Evolutionary conservation across 1,140 invertebrate species (phyloP).

Genomic region (Drosophila pachea): DNA sequence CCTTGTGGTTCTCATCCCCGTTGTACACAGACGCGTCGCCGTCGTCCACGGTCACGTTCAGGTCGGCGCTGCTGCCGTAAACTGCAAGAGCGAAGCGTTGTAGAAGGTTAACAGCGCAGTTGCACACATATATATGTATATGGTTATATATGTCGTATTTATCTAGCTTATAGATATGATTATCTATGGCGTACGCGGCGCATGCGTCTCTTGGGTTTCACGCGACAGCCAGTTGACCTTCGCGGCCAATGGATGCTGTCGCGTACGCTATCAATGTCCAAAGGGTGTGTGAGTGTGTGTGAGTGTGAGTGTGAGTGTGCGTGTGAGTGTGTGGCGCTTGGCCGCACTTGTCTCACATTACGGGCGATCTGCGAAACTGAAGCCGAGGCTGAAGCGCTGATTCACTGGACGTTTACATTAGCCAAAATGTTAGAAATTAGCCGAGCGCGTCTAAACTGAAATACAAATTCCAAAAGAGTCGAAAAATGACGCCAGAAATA

Average conservation of each 20-base stretch:
- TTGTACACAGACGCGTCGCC: conserved; percentile 90
- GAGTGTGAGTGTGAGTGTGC: no score
- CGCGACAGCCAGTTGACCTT: conserved; percentile 43
- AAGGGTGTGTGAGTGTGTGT: background rate
- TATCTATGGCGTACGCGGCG: background rate
- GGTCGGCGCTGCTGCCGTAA: conserved; percentile 78
- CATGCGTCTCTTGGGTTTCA: conserved; percentile 28
- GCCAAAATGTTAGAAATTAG: conserved; percentile 50
- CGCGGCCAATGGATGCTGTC: conserved; percentile 41
- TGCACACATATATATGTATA: background rate
- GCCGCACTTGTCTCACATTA: conserved; percentile 44
- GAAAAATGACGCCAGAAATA: conserved; percentile 6
- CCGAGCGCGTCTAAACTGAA: conserved; percentile 58
- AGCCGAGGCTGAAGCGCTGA: conserved; percentile 40
- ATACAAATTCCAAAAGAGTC: background rate
- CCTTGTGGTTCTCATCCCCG: conserved; percentile 95
- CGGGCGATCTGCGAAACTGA: background rate
- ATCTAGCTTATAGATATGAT: background rate
- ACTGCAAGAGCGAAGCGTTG: conserved; percentile 66
- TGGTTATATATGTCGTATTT: background rate
- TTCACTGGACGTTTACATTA: conserved; percentile 62
- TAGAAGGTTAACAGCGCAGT: background rate
- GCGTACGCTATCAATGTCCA: conserved; percentile 19
- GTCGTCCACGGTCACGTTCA: conserved; percentile 82
- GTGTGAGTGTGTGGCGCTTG: conserved; percentile 13